These are phyloP conservation scores for Corythornis cristatus DNA, from an alignment of 2,113 vertebrate genomes.

Conservation along the genomic window DNA sequence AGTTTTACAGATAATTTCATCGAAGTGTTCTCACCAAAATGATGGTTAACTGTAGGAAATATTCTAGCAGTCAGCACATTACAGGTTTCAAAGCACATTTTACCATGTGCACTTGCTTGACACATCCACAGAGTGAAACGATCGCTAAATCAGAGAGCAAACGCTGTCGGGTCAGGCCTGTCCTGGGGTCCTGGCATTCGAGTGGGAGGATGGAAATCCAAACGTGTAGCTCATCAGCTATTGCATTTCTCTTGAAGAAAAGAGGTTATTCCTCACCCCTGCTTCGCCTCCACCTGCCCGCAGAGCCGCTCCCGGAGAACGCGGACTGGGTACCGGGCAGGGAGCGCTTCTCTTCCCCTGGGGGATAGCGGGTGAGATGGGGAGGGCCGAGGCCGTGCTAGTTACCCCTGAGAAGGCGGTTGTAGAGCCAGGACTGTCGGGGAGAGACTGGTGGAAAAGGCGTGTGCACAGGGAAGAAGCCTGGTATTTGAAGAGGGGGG, in stretches of 20 bases:
- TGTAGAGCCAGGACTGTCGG: not conserved
- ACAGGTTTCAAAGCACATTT: not conserved
- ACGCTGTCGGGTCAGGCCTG: rapidly evolving
- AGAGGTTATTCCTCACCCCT: not conserved
- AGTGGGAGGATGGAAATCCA: not conserved
- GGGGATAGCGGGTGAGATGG: rapidly evolving
- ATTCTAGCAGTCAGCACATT: not conserved
- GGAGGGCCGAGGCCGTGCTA: not conserved
- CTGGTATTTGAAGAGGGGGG: not conserved
- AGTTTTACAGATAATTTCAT: not conserved
- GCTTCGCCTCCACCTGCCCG: not conserved
- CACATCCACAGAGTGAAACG: not conserved
- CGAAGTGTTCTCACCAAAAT: not conserved
- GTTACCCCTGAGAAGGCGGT: rapidly evolving
- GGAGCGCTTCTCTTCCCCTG: rapidly evolving
- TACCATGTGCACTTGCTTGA: not conserved
- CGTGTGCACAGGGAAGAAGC: rapidly evolving
- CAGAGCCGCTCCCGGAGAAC: not conserved
- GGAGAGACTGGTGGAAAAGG: not conserved
- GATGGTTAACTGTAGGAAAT: not conserved
- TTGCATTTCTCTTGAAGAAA: not conserved
- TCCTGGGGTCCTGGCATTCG: not conserved
- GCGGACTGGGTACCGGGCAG: rapidly evolving
- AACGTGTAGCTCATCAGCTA: not conserved
- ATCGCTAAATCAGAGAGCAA: not conserved